These are phyloP conservation scores for Dorcus hopei DNA, from an alignment of 2,888 invertebrate species.

Conservation along the genomic window DNA sequence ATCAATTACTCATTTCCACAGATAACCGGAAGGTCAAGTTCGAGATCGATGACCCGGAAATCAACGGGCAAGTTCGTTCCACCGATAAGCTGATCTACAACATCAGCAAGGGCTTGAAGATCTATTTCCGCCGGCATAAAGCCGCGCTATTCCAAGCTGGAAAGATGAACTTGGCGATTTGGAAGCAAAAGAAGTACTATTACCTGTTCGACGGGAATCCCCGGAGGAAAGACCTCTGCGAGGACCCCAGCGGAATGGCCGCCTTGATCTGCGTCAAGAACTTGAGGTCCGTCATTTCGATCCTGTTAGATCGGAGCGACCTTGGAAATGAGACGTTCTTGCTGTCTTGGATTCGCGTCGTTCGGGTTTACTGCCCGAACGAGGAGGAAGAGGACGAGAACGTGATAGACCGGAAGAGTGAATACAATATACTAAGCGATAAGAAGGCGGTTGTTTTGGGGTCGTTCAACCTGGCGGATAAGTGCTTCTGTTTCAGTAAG, in stretches of 20 bases:
- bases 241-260: constrained; percentile 55
- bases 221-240: constrained; percentile 53
- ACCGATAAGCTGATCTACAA: constrained; percentile 43
- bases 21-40: constrained; percentile 41
- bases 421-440: constrained; percentile 56
- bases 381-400: constrained; percentile 49
- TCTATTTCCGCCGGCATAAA: constrained; percentile 55
- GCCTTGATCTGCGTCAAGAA: constrained; percentile 58
- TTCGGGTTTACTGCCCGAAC: constrained; percentile 40
- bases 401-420: constrained; percentile 52
- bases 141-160: constrained; percentile 52
- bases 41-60: constrained; percentile 41
- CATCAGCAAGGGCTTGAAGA: constrained; percentile 54
- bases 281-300: constrained; percentile 51
- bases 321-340: constrained; percentile 54
- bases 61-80: constrained; percentile 43
- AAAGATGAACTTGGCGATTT: constrained; percentile 53
- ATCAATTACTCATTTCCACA: too few relatives aligned
- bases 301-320: constrained; percentile 52
- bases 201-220: constrained; percentile 65
- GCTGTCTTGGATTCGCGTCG: constrained; percentile 52
- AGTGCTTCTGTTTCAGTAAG: constrained; percentile 57
- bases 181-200: constrained; percentile 57
- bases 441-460: constrained; percentile 58
- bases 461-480: constrained; percentile 58